A percentile compares a stretch with the other conserved stretches of the same genome.
Conservation (phyloP, 2,113 vertebrate genomes). For the Scomber japonicus region DNA sequence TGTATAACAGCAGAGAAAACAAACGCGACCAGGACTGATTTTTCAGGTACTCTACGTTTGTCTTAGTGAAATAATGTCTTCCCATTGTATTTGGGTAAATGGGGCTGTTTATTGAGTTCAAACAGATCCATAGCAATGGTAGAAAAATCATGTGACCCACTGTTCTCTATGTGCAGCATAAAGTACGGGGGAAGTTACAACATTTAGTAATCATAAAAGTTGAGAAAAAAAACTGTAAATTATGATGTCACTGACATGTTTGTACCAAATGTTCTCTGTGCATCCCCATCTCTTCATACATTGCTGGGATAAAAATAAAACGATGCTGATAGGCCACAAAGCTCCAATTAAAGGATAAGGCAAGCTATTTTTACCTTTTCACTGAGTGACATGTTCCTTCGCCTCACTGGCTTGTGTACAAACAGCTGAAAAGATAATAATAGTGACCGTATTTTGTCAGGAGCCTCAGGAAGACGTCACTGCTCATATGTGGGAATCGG, state of each 20-base stretch:
- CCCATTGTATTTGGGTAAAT: background rate
- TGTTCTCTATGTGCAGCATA: background rate
- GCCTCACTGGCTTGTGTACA: no score
- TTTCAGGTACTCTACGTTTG: background rate
- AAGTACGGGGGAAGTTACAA: constrained; percentile 29
- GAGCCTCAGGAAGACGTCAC: no score
- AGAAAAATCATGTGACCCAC: background rate
- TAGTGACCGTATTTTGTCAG: no score
- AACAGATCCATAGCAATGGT: background rate
- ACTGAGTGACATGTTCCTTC: no score
- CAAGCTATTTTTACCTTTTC: no score
- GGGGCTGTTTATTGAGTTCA: background rate
- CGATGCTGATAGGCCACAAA: no score
- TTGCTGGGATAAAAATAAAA: background rate
- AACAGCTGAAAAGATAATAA: no score
- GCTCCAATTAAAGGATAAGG: no score
- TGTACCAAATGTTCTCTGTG: background rate
- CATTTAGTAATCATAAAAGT: background rate
- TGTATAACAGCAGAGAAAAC: background rate
- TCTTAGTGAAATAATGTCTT: background rate
- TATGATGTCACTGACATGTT: background rate
- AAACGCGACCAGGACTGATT: background rate
- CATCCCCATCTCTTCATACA: background rate
- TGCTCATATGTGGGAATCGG: no score
- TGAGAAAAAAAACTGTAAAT: background rate